Evolutionary conservation across 1,140 invertebrate genomes (phyloP).

Genomic region (Pseudobourletiella spinata): DNA sequence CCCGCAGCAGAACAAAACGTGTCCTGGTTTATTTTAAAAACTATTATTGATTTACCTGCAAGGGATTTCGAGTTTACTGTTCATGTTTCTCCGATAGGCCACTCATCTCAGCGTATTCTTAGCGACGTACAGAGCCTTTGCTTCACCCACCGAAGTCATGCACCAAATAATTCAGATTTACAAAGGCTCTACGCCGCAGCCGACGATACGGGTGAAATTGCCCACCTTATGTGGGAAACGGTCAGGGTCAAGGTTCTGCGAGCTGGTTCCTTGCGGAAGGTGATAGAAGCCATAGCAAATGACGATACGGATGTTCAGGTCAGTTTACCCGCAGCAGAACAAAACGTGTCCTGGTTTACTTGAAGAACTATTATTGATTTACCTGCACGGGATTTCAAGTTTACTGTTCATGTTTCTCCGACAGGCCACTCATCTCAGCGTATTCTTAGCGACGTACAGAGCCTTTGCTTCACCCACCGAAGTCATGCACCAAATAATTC

Average conservation of each 20-base stretch:
- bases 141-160: constrained; percentile 69
- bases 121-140: constrained; percentile 83
- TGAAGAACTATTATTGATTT: too few species aligned
- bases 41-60: too few species aligned
- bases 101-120: constrained; percentile 97
- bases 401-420: too few species aligned
- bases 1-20: too few species aligned
- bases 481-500: constrained; percentile 51
- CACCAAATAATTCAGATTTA: constrained; percentile 25
- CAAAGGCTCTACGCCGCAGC: constrained; percentile 23
- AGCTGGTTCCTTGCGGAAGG: constrained; percentile 83
- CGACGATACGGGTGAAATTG: constrained; percentile 54
- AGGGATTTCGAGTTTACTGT: too few species aligned
- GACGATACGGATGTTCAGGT: constrained; percentile 69
- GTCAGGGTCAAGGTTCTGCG: constrained; percentile 90
- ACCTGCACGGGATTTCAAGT: too few species aligned
- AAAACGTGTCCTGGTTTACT: too few species aligned
- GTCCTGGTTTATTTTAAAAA: too few species aligned
- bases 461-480: constrained; percentile 71
- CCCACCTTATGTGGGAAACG: constrained; percentile 98
- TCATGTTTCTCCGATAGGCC: too few species aligned
- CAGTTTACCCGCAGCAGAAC: too few species aligned
- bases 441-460: constrained; percentile 90
- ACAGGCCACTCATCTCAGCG: constrained; percentile 95
- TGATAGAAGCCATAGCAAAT: constrained; percentile 85